A percentile compares a stretch with the other conserved stretches of the same genome.
Evolutionary conservation across 2,797 vertebrate species (phyloP).

Genomic region (Hydrolagus colliei): DNA sequence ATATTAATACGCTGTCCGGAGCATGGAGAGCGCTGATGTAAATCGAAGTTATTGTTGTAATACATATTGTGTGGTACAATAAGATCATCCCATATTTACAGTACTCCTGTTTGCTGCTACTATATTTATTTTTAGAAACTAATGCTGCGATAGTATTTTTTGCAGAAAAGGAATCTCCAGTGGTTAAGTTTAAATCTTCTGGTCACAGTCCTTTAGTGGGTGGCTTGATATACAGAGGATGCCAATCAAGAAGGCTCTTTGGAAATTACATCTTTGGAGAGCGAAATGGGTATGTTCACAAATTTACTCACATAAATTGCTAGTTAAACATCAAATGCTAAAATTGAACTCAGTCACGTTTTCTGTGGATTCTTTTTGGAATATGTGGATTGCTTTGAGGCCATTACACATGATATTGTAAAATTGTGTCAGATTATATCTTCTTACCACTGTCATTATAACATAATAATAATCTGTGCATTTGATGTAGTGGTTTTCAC

Average conservation of each 20-base stretch:
- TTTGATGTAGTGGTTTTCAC: no score
- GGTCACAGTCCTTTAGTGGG: constrained; percentile 79
- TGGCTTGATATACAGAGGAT: constrained; percentile 92
- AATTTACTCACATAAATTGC: background rate
- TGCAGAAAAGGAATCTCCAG: constrained; percentile 84
- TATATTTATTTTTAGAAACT: constrained; percentile 42
- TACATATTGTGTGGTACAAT: background rate
- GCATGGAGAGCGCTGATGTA: background rate
- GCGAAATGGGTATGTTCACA: constrained; percentile 76
- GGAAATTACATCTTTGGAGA: constrained; percentile 93
- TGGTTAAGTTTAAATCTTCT: constrained; percentile 84
- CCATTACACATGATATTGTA: no score
- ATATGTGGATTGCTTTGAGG: no score
- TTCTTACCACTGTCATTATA: no score
- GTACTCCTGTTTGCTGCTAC: no score
- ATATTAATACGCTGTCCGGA: no score
- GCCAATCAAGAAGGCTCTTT: constrained; percentile 87
- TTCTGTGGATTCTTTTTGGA: background rate
- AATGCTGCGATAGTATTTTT: constrained; percentile 54
- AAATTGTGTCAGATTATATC: no score
- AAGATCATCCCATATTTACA: constrained; percentile 29
- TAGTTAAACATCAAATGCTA: background rate
- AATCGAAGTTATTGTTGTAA: no score
- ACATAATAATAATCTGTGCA: no score
- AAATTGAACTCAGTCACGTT: background rate